Conservation (phyloP, 2,797 vertebrate species). For the Lindbergichthys nudifrons region DNA sequence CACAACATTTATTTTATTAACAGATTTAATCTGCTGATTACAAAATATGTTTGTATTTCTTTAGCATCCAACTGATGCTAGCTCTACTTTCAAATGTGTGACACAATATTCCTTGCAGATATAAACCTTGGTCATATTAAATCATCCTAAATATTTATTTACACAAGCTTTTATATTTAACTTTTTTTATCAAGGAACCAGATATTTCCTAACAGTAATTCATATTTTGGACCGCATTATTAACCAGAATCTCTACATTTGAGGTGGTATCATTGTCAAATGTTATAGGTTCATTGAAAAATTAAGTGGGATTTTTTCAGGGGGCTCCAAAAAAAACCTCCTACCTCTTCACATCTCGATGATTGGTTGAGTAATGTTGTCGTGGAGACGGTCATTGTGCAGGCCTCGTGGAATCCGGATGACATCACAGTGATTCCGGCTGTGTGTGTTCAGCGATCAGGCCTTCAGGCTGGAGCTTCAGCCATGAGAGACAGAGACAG, state of each 20-base stretch:
- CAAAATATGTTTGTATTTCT: neutral
- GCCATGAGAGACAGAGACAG: neutral
- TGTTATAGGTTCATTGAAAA: neutral
- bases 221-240: neutral
- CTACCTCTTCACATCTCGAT: neutral
- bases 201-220: neutral
- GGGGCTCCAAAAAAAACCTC: neutral
- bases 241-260: neutral
- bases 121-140: no score
- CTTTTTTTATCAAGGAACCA: constrained; percentile 2
- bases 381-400: constrained; percentile 54
- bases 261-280: no score
- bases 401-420: constrained; percentile 62
- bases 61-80: neutral
- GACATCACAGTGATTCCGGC: constrained; percentile 65
- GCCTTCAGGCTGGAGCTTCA: constrained; percentile 37
- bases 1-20: neutral
- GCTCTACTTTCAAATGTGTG: neutral
- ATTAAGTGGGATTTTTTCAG: neutral
- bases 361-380: constrained; percentile 56
- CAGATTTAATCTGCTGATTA: neutral
- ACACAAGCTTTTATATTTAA: neutral
- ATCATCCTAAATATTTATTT: no score
- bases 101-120: neutral
- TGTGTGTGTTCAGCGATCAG: constrained; percentile 52